Base-by-base conservation (phyloP, 2,888 invertebrate genomes). In the Agrotis puta region DNA sequence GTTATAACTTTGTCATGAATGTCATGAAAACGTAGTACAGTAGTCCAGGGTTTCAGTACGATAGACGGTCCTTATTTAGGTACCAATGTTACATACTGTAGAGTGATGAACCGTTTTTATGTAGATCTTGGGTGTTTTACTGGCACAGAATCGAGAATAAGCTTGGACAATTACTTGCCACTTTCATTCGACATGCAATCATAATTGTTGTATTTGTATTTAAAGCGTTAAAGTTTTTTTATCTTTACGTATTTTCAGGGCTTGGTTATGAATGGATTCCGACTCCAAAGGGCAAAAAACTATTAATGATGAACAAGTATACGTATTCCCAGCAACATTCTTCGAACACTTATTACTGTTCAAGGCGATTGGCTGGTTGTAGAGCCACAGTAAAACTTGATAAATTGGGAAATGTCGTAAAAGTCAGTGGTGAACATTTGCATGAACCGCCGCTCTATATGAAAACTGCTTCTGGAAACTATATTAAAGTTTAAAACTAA, bases 401-500 rank as follows among this genome's bases (percentile, higher is more conserved):
- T 48, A 50, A 66, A 4, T 14, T 16, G n/a, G 77, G 82, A 11
- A 56, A 57, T 24, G 45, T 77, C 3, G 11, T 22, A 20, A 33
- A 50, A 18, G 13, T 27, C 13, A 66, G 54, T n/a, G 20, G 27
- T 22, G 13, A 13, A 1, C 85, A 83, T 62, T 75, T 45, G 13
- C 88, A 87, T 64, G 50, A 64, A 14, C 86, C 86, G 0, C 88
- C 88, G 1, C 56, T 33, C 0, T 87, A 88, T 33, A 9, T 78
- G 2, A 70, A 54, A 53, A 66, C 65, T 7, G 1, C 78, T 27
- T 39, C 66, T 3, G 85, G 81, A 7, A 33, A 69, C 6, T 87
- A 81, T 67, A n/a, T 86, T 39, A 87, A 82, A 74, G 11, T 85
- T 22, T 77, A 65, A 14, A 7, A 70, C 2, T 67, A 39, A 39